Percentiles rank a stretch among this genome's conserved stretches.
Conservation (phyloP, 2,113 vertebrate genomes). For the Rallus limicola region DNA sequence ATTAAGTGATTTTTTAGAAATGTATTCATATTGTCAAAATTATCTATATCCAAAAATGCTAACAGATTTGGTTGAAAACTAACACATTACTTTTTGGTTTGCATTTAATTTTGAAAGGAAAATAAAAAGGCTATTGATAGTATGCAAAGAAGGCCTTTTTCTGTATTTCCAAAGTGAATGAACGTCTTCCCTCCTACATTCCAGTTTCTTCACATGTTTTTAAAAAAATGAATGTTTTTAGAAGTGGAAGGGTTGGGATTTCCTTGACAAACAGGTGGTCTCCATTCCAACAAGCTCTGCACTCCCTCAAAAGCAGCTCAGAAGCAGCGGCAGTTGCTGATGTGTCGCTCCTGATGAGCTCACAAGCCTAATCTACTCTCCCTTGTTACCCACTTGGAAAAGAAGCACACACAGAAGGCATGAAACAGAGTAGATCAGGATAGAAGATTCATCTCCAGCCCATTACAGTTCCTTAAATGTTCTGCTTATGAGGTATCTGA, state of each 20-base stretch:
- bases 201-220: background rate
- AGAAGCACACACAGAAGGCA: background rate
- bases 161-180: background rate
- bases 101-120: background rate
- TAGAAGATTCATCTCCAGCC: background rate
- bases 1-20: background rate
- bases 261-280: background rate
- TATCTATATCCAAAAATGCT: background rate
- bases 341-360: background rate
- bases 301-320: background rate
- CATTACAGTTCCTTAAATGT: background rate
- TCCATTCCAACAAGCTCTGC: background rate
- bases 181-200: background rate
- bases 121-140: background rate
- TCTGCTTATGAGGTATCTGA: conserved; percentile 21
- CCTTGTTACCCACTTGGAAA: background rate
- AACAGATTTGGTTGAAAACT: background rate
- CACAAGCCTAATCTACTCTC: background rate
- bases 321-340: background rate
- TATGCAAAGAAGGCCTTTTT: background rate
- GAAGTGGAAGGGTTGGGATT: background rate
- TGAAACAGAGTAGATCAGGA: background rate
- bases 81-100: background rate
- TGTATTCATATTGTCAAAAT: background rate
- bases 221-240: background rate